phyloP scores from a whole-genome alignment of 2,888 invertebrate species.

The Lepetodrilus schrolli region DNA sequence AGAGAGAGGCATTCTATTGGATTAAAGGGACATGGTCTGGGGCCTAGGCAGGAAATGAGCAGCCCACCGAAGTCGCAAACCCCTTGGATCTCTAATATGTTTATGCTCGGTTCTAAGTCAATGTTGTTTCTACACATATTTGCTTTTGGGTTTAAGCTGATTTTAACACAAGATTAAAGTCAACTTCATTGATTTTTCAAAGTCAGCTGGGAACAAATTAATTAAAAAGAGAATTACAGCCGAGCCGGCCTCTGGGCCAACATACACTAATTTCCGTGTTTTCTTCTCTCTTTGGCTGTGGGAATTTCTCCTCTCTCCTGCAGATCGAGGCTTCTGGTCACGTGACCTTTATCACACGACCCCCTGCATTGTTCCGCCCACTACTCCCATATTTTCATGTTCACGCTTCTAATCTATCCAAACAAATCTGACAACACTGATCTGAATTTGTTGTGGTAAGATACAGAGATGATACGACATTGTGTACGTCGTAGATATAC shows the following conservation, averaged over 20 bases:
- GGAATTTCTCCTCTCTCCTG: background rate
- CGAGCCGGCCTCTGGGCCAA: slow-evolving; percentile 9
- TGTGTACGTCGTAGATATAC: background rate
- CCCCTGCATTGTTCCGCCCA: too few relatives aligned
- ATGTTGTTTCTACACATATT: slow-evolving; percentile 16
- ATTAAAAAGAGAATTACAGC: slow-evolving; percentile 20
- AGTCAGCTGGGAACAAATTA: slow-evolving; percentile 24
- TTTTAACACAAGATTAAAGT: slow-evolving; percentile 26
- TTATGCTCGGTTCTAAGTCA: background rate
- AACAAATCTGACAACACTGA: background rate
- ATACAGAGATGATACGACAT: background rate
- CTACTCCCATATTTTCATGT: background rate
- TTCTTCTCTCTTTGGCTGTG: slow-evolving; percentile 10
- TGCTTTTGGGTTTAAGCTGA: slow-evolving; percentile 21
- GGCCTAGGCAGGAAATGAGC: slow-evolving; percentile 4
- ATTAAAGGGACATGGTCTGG: background rate
- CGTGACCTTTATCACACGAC: too few relatives aligned
- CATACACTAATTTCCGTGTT: slow-evolving; percentile 25
- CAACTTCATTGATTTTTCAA: slow-evolving; percentile 11
- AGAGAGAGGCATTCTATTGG: background rate
- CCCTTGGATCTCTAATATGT: slow-evolving; percentile 12
- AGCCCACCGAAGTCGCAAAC: background rate
- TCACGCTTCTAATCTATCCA: background rate
- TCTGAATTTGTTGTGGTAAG: background rate
- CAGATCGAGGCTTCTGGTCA: too few relatives aligned